phyloP scores from a whole-genome alignment of 2,797 vertebrate genomes.

The Tamandua tetradactyla region DNA sequence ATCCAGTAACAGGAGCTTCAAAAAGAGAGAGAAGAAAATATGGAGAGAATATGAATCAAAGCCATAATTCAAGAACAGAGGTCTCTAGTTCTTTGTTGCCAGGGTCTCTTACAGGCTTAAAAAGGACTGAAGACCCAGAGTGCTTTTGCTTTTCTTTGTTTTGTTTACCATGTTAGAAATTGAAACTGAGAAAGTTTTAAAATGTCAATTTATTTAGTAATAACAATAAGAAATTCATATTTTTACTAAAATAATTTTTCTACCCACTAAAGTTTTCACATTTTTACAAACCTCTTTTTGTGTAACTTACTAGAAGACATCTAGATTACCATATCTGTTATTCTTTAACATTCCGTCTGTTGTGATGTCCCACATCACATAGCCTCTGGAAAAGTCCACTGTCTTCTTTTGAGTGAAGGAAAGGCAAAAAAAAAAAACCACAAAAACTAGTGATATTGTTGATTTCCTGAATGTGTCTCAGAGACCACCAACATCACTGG shows the following conservation, averaged over 20 bases:
- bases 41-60: background rate
- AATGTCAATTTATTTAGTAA: background rate
- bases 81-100: background rate
- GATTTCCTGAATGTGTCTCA: background rate
- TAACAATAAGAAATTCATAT: background rate
- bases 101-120: background rate
- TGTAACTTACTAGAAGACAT: background rate
- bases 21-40: background rate
- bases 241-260: slow-evolving; percentile 2
- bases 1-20: background rate
- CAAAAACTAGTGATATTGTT: background rate
- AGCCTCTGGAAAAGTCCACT: background rate
- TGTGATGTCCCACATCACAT: background rate
- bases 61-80: background rate
- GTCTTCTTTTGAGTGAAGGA: background rate
- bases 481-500: background rate
- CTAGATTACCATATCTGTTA: background rate
- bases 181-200: slow-evolving; percentile 32
- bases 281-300: no score
- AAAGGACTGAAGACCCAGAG: background rate
- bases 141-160: background rate
- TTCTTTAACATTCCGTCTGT: background rate
- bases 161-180: background rate
- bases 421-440: background rate
- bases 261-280: background rate